Evolutionary conservation across 2,113 vertebrate genomes (phyloP).

Genomic region (Hippocampus abdominalis): DNA sequence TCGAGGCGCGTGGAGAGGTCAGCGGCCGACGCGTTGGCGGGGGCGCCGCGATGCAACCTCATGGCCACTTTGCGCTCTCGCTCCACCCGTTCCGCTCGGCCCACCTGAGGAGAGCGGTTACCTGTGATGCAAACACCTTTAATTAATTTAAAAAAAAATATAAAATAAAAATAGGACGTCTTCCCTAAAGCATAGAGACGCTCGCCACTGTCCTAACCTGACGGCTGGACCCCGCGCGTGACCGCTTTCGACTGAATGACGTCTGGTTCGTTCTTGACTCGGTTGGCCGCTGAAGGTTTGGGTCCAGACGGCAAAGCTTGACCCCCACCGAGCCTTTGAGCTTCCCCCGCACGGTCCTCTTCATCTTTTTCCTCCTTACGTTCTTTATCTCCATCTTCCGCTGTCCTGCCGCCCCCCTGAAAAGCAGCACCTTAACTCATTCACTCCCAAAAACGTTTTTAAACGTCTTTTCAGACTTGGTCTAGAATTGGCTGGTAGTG

Average conservation of each 20-base stretch:
- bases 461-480: too few species aligned
- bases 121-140: conserved; percentile 62
- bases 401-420: conserved; percentile 87
- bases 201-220: conserved; percentile 45
- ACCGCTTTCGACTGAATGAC: conserved; percentile 84
- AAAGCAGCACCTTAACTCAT: conserved; percentile 8
- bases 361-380: conserved; percentile 83
- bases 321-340: conserved; percentile 77
- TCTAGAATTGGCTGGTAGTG: too few species aligned
- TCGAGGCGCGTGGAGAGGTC: conserved; percentile 86
- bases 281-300: conserved; percentile 82
- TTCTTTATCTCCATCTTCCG: conserved; percentile 90
- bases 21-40: conserved; percentile 90
- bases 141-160: neutral
- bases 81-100: conserved; percentile 87
- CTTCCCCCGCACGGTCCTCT: conserved; percentile 86
- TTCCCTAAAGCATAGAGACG: neutral
- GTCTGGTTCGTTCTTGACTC: conserved; percentile 86
- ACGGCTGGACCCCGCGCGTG: conserved; percentile 83
- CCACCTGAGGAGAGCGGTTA: conserved; percentile 91
- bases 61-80: conserved; percentile 96
- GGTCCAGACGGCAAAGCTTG: conserved; percentile 73
- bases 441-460: too few species aligned
- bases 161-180: neutral
- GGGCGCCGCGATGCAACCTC: conserved; percentile 92